Base-by-base conservation (phyloP, 2,888 invertebrate species). In the Neocrepidodera transversa region DNA sequence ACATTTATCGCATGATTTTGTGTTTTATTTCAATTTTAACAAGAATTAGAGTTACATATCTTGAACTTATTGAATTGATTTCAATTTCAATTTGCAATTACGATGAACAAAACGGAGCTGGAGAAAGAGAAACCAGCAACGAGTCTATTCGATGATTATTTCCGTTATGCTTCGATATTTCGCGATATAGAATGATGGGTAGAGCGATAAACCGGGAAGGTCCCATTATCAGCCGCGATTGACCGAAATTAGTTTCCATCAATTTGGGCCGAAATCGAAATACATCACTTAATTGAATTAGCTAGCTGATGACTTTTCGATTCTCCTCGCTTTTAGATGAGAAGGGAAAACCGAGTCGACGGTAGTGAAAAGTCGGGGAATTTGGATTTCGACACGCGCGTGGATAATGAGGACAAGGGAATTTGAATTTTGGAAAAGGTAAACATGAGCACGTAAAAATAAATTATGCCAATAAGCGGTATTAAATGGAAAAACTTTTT, bases 211-310 rank as follows among this genome's bases (percentile, higher is more conserved):
- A 14, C 47, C 47, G 30, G 43, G 10, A 16, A 23, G 18, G 26
- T 48, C 47, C 60, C 47, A 60, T 60, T 55, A 60, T 55, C 54
- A 18, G n/a, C 18, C 35, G 42, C 40, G 35, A 63, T 63, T 63
- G 63, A 54, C 55, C 52, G 57, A 62, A 62, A 65, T 65, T 60
- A 60, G 49, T 57, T 63, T 60, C 49, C 55, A 50, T 58, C 59
- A 63, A 63, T 63, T 63, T 60, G 47, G 53, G 35, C 54, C 36
- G 42, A 45, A 53, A 49, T 53, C 51, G 60, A 58, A 65, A 65
- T 65, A 65, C 62, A 58, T 57, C 64, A 49, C 47, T 55, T 65
- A 65, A 65, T 65, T 65, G 58, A 60, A 58, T 65, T 53, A 60
- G 40, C 50, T 57, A 54, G 58, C 45, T 59, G 64, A 64, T 64